Evolutionary conservation across 2,888 invertebrate genomes (phyloP), one percentile per base, ranked within the genome.

Genomic region (Tetragonula carbonaria): DNA sequence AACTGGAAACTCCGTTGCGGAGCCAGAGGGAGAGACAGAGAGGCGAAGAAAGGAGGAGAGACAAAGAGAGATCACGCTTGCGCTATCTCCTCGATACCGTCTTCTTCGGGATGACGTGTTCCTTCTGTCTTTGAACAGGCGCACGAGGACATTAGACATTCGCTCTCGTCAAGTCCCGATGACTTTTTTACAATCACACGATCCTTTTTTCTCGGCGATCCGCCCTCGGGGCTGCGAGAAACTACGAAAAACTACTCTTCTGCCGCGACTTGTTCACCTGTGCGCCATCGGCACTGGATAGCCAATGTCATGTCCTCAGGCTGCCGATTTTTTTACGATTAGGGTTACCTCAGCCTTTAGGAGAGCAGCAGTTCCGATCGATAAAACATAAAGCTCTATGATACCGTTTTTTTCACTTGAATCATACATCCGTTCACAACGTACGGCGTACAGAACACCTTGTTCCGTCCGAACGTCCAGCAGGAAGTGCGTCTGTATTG

Each of bases 1-100:
- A 74, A 75, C 8, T 59, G 72, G 82, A 71, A 76, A 4, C 74
- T 33, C 70, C 45, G 45, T 45, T 45, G 45, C 8, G 45, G 75
- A 74, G 74, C 63, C 28, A 62, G 62, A 74, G 66, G 45, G 8
- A 79, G 87, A 84, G 82, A 82, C 62, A 74, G 89, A 89, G 85
- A 89, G 82, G 84, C 84, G 78, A 82, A 82, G 80, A 80, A 88
- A 83, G 82, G 71, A 85, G 70, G 70, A 85, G 79, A 88, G 74
- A 85, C 50, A 85, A 81, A 79, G 80, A 84, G 78, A 74, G 72
- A 81, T 77, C 78, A 74, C 81, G 82, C 82, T 90, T 88, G 90
- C 90, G 88, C 87, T 90, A 90, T 88, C 86, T 90, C 86, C 84
- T 90, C 88, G 89, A 89, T 86, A 86, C 28, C 78, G 82, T 90